A percentile compares a stretch with the other conserved stretches of the same genome.
phyloP scores from a whole-genome alignment of 2,113 vertebrate genomes.

The Gnathonemus longibarbis region DNA sequence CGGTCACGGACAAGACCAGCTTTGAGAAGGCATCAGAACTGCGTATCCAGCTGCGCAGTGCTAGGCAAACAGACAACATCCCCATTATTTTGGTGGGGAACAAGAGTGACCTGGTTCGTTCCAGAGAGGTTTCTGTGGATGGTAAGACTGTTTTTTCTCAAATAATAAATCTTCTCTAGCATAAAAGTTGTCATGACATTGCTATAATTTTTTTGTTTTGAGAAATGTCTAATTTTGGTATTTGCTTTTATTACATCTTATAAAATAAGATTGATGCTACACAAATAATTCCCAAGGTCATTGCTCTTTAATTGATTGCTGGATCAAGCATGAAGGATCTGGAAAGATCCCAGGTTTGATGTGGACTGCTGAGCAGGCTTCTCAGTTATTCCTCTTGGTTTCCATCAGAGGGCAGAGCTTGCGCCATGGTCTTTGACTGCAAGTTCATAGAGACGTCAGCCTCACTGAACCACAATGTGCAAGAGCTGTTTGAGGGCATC shows the following conservation, averaged over 20 bases:
- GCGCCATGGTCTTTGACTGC: slow-evolving; percentile 96
- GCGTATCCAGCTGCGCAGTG: slow-evolving; percentile 86
- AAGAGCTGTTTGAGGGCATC: slow-evolving; percentile 88
- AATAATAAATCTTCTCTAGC: not conserved
- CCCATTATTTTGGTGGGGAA: slow-evolving; percentile 98
- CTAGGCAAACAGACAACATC: slow-evolving; percentile 91
- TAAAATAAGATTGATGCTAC: not conserved
- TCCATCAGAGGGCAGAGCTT: slow-evolving; percentile 84
- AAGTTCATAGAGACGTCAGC: slow-evolving; percentile 97
- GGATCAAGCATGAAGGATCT: not conserved
- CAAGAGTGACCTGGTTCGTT: slow-evolving; percentile 94
- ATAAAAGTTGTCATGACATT: not conserved
- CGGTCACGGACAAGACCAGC: slow-evolving; percentile 92
- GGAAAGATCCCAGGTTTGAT: not conserved
- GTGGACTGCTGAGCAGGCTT: not conserved
- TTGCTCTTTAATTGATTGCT: not conserved
- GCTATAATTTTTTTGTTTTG: not conserved
- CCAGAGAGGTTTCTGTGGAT: slow-evolving; percentile 90
- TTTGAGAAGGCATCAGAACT: slow-evolving; percentile 97
- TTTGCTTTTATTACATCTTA: not conserved
- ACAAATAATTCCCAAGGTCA: not conserved
- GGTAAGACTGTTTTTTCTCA: slow-evolving; percentile 63
- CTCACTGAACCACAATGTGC: slow-evolving; percentile 87
- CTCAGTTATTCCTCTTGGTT: slow-evolving; percentile 2
- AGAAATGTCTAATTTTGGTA: not conserved